phyloP scores from a whole-genome alignment of 1,140 invertebrate species.

The Cydia fagiglandana region DNA sequence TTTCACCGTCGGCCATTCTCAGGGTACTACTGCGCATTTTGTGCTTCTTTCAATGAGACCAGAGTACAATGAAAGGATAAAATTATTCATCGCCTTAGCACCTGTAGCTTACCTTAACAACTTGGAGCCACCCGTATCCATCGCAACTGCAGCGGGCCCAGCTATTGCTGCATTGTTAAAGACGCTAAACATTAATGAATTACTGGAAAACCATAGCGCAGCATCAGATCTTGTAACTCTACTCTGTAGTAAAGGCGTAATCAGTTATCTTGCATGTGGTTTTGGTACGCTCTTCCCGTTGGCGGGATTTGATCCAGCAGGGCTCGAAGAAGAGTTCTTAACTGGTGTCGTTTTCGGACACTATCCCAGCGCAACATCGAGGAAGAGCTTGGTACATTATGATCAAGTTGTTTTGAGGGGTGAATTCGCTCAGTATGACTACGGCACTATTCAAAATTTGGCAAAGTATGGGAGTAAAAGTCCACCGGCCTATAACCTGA shows the following conservation, averaged over 20 bases:
- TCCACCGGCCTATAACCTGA: not conserved
- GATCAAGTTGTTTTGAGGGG: not conserved
- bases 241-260: not conserved
- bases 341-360: not conserved
- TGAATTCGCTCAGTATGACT: slow-evolving; percentile 12
- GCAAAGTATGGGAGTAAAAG: not conserved
- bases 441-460: not conserved
- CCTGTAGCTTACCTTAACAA: not conserved
- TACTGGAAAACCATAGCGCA: not conserved
- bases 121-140: not conserved
- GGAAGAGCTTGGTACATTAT: not conserved
- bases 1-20: not conserved
- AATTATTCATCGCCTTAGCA: not conserved
- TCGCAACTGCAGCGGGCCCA: not conserved
- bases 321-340: not conserved
- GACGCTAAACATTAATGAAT: not conserved
- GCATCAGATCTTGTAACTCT: not conserved
- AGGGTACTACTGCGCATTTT: not conserved
- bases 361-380: not conserved
- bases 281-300: slow-evolving; percentile 1
- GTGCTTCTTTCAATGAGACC: not conserved
- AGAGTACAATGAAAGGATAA: not conserved
- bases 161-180: not conserved
- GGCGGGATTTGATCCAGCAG: not conserved
- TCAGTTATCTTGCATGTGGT: slow-evolving; percentile 4